Percentiles rank a stretch among this genome's conserved stretches.
These are phyloP conservation scores for Hetaerina titia DNA, from an alignment of 2,888 invertebrate genomes.

Conservation along the genomic window DNA sequence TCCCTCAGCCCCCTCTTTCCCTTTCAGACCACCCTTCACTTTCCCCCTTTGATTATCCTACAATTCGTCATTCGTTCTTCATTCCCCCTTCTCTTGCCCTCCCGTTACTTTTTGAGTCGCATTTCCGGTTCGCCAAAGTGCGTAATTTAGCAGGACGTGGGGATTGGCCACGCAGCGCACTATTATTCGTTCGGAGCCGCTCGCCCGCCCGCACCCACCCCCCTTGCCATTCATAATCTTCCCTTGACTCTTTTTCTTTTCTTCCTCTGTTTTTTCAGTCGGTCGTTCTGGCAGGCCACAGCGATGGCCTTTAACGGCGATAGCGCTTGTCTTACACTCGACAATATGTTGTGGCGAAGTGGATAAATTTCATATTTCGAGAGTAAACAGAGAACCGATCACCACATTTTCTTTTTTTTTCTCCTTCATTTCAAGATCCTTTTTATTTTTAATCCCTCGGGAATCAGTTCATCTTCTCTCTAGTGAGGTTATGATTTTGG, in stretches of 20 bases:
- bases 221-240: not conserved
- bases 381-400: not conserved
- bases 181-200: not conserved
- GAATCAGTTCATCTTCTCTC: not conserved
- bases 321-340: not conserved
- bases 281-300: not conserved
- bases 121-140: conserved; percentile 20
- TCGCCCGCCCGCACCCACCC: not conserved
- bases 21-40: not conserved
- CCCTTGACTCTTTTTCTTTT: not conserved
- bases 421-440: not conserved
- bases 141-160: conserved; percentile 21
- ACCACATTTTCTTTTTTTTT: not conserved
- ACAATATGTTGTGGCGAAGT: not conserved
- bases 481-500: not conserved
- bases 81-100: not conserved
- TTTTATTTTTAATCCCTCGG: not conserved
- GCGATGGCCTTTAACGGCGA: conserved; percentile 3
- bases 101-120: not conserved
- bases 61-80: not conserved
- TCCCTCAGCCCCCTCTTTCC: not conserved
- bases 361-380: not conserved
- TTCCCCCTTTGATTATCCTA: not conserved
- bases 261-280: not conserved
- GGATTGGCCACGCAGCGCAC: not conserved